phyloP scores from a whole-genome alignment of 2,888 invertebrate genomes.

The Tachina lurida region DNA sequence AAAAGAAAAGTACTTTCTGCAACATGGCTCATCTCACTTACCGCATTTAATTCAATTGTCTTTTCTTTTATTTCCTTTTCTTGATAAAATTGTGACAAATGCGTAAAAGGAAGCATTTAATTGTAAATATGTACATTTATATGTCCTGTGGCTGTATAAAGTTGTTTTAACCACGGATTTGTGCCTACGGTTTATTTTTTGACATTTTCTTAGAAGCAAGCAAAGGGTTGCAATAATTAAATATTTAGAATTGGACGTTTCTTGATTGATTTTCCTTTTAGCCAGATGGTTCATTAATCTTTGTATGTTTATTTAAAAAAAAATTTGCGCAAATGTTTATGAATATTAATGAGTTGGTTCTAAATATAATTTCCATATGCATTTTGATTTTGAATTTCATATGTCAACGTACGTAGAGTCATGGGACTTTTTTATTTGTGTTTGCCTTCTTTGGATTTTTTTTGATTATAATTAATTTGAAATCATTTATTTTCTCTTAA shows the following conservation, averaged over 20 bases:
- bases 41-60: neutral
- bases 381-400: neutral
- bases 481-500: no score
- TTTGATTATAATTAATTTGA: no score
- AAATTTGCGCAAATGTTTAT: neutral
- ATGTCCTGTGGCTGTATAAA: conserved; percentile 44
- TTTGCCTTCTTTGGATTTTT: no score
- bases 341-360: conserved; percentile 47
- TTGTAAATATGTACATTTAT: neutral
- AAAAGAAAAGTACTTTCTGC: conserved; percentile 15
- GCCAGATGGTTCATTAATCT: conserved; percentile 53
- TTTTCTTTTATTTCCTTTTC: neutral
- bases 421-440: no score
- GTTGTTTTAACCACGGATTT: neutral
- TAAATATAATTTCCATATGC: neutral
- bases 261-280: conserved; percentile 51
- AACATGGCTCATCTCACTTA: conserved; percentile 16
- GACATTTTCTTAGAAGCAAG: neutral
- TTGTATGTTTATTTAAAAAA: conserved; percentile 5
- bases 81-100: conserved; percentile 23
- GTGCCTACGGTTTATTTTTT: conserved; percentile 1
- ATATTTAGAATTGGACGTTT: conserved; percentile 48
- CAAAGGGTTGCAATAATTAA: conserved; percentile 57
- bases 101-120: neutral
- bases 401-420: no score